Percentiles rank a stretch among this genome's conserved stretches.
phyloP scores from a whole-genome alignment of 2,888 invertebrate species.

The Liodrosophila aerea region DNA sequence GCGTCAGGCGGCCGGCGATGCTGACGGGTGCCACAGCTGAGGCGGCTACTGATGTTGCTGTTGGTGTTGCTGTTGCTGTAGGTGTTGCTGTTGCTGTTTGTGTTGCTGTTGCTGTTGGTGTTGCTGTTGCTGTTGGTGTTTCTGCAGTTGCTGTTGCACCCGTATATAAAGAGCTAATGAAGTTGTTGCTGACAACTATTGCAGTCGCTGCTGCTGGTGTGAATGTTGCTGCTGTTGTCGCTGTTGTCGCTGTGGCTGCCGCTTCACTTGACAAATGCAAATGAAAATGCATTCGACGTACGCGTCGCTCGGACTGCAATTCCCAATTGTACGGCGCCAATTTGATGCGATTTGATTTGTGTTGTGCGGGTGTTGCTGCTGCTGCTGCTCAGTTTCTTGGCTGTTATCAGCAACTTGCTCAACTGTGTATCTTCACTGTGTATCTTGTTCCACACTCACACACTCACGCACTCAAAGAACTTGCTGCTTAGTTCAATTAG shows the following conservation, averaged over 20 bases:
- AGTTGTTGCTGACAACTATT: constrained; percentile 6
- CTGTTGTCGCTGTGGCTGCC: constrained; percentile 14
- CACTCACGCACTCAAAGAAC: constrained; percentile 14
- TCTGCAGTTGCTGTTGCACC: constrained; percentile 6
- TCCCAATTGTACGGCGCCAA: constrained; percentile 79
- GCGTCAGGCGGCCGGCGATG: constrained; percentile 54
- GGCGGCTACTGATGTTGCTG: neutral
- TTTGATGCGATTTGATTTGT: constrained; percentile 64
- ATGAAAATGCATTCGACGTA: constrained; percentile 77
- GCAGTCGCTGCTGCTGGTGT: constrained; percentile 2
- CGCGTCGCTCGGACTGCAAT: constrained; percentile 10
- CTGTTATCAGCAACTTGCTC: constrained; percentile 24
- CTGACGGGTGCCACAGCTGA: constrained; percentile 57
- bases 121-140: constrained; percentile 13
- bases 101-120: neutral
- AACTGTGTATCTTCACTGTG: constrained; percentile 2
- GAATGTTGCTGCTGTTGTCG: constrained; percentile 9
- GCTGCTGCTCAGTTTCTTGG: neutral
- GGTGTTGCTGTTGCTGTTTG: constrained; percentile 16
- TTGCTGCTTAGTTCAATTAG: no score
- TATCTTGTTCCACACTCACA: constrained; percentile 8
- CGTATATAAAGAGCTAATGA: constrained; percentile 29
- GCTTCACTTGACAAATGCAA: constrained; percentile 72
- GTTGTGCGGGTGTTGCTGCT: constrained; percentile 26
- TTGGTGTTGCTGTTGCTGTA: constrained; percentile 24